Evolutionary conservation across 1,140 invertebrate genomes (phyloP).

Genomic region (Hyphantria cunea): DNA sequence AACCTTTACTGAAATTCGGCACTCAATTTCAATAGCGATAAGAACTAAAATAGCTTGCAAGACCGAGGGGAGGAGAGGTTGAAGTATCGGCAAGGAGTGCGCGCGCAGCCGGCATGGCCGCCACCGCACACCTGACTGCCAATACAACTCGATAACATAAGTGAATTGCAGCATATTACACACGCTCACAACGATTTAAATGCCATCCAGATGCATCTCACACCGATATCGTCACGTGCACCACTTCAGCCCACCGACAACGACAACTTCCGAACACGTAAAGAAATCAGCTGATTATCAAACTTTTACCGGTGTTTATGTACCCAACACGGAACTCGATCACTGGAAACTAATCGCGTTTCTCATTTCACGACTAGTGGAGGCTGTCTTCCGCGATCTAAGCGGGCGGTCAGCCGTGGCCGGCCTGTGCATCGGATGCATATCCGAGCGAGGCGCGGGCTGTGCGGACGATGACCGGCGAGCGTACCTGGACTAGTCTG

Average conservation of each 20-base stretch:
- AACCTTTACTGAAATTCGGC: conserved; percentile 43
- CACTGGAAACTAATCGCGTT: conserved; percentile 55
- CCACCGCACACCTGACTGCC: conserved; percentile 74
- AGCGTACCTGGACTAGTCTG: conserved; percentile 98
- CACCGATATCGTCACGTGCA: conserved; percentile 43
- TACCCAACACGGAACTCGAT: conserved; percentile 48
- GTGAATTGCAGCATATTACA: conserved; percentile 64
- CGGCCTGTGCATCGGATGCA: conserved; percentile 66
- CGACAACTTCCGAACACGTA: conserved; percentile 51
- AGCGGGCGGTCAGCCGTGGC: conserved; percentile 49
- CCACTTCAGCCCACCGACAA: conserved; percentile 41
- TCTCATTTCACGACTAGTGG: conserved; percentile 41
- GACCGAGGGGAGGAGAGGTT: conserved; percentile 43
- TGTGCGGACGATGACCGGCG: conserved; percentile 52
- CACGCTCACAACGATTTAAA: conserved; percentile 38
- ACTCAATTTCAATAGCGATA: conserved; percentile 55
- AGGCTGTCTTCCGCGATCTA: conserved; percentile 46
- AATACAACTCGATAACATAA: conserved; percentile 66
- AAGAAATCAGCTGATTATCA: conserved; percentile 77
- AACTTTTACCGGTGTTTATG: conserved; percentile 75
- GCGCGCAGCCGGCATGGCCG: conserved; percentile 78
- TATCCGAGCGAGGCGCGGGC: conserved; percentile 54
- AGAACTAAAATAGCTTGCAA: conserved; percentile 56
- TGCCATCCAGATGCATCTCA: conserved; percentile 37
- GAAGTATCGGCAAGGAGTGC: conserved; percentile 57